phyloP scores from a whole-genome alignment of 2,113 vertebrate species.

The Caranx ignobilis region DNA sequence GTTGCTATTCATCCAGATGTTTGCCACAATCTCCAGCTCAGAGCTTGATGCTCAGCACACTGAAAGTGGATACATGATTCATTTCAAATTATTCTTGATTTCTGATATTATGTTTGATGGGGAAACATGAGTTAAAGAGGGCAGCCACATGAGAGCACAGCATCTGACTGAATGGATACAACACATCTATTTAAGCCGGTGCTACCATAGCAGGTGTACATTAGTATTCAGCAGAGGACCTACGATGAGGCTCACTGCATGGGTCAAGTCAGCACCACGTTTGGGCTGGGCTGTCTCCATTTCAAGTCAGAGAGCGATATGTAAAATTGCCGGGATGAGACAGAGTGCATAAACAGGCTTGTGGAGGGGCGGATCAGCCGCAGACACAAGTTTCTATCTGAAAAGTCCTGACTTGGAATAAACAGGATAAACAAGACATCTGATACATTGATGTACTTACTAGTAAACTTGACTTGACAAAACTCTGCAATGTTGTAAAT shows the following conservation, averaged over 20 bases:
- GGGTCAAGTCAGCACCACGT: slow-evolving; percentile 75
- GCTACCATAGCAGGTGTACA: slow-evolving; percentile 78
- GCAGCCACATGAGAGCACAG: slow-evolving; percentile 41
- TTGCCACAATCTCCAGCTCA: slow-evolving; percentile 30
- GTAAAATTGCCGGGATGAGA: slow-evolving; percentile 46
- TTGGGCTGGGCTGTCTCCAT: slow-evolving; percentile 66
- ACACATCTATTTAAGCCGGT: slow-evolving; percentile 74
- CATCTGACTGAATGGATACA: slow-evolving; percentile 73
- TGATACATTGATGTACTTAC: neutral
- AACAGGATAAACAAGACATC: neutral
- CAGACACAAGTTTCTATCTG: neutral
- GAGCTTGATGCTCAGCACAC: slow-evolving; percentile 8
- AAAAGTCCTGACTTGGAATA: slow-evolving; percentile 9
- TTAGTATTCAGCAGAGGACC: slow-evolving; percentile 77
- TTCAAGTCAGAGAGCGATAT: slow-evolving; percentile 60
- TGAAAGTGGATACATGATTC: slow-evolving; percentile 37
- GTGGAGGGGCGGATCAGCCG: slow-evolving; percentile 11
- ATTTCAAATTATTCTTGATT: slow-evolving; percentile 18
- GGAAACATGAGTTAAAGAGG: slow-evolving; percentile 57
- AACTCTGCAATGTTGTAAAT: neutral
- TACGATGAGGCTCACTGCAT: slow-evolving; percentile 56
- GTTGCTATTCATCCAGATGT: slow-evolving; percentile 47
- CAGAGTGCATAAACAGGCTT: slow-evolving; percentile 7
- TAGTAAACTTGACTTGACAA: neutral
- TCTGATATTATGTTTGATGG: slow-evolving; percentile 33